Conservation (phyloP, 2,113 vertebrate genomes). For the Eudyptes chrysolophus region DNA sequence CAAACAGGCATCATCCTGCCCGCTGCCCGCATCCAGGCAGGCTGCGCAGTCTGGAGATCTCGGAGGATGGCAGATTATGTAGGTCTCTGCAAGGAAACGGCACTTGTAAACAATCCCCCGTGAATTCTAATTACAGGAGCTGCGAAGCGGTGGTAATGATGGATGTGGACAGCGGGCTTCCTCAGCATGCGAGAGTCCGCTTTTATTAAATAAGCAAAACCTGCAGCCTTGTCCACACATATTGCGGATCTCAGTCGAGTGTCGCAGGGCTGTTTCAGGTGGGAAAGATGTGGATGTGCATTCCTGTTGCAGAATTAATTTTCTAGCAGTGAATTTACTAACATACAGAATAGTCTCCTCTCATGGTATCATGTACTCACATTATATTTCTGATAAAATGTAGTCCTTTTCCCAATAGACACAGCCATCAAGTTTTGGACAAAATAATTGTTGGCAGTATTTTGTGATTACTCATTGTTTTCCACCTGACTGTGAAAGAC, state of each 20-base stretch:
- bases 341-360: not conserved
- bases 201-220: not conserved
- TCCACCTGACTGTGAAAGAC: not conserved
- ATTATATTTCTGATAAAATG: not conserved
- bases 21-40: not conserved
- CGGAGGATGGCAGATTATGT: not conserved
- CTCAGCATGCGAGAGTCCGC: not conserved
- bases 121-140: not conserved
- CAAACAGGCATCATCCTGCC: not conserved
- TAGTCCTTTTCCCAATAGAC: not conserved
- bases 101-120: not conserved
- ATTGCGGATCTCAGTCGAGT: not conserved
- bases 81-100: not conserved
- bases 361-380: rapidly evolving
- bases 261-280: not conserved
- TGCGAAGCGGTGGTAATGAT: not conserved
- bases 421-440: not conserved
- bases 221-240: not conserved
- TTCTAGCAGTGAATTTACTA: not conserved
- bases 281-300: not conserved
- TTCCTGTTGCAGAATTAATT: not conserved
- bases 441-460: not conserved
- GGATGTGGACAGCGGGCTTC: not conserved
- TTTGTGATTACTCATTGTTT: not conserved
- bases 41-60: not conserved